Percentiles rank a stretch among this genome's conserved stretches.
Conservation (phyloP, 2,797 vertebrate genomes). For the Oceanodroma leucorhoa region DNA sequence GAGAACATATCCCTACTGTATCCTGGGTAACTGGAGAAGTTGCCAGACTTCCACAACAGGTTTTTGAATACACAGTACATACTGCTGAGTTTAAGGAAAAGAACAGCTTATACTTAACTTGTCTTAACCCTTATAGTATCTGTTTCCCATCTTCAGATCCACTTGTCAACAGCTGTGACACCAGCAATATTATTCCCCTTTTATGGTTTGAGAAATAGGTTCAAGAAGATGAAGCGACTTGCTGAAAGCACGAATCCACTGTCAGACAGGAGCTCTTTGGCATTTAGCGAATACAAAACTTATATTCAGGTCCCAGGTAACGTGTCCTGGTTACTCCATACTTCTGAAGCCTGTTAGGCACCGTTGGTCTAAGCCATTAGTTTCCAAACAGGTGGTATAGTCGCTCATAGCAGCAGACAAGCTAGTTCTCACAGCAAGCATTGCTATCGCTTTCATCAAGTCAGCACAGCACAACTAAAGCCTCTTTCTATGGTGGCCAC, state of each 20-base stretch:
- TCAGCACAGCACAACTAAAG: not conserved
- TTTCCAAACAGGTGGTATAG: not conserved
- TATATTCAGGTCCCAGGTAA: not conserved
- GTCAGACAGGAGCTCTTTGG: not conserved
- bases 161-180: not conserved
- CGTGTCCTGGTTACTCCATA: not conserved
- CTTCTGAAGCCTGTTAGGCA: not conserved
- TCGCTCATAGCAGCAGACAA: not conserved
- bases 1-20: accelerated
- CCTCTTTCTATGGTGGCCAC: not conserved
- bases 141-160: not conserved
- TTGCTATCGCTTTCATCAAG: not conserved
- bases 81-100: not conserved
- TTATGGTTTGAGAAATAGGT: not conserved
- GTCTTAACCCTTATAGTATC: not conserved
- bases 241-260: not conserved
- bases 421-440: not conserved
- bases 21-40: not conserved
- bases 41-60: accelerated
- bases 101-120: not conserved
- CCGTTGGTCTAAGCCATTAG: not conserved
- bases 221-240: not conserved
- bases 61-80: not conserved
- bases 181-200: not conserved
- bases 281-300: not conserved